These are phyloP conservation scores for Prunella strophiata DNA, from an alignment of 2,797 vertebrate genomes.

Conservation along the genomic window DNA sequence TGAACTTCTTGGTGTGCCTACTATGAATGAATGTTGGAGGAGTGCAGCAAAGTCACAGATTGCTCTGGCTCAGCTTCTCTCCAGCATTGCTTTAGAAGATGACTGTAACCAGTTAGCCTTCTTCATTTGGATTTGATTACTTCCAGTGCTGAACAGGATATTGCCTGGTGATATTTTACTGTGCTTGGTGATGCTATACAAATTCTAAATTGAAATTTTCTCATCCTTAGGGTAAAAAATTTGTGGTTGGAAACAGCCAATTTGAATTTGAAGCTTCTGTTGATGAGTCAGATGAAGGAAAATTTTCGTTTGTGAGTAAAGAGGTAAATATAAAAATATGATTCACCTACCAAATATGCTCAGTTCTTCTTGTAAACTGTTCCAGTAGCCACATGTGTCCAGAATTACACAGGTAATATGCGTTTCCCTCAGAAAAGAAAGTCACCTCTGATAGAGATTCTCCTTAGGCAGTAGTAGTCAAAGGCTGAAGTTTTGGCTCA, in stretches of 20 bases:
- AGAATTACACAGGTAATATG: not conserved
- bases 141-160: not conserved
- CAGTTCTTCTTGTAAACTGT: not conserved
- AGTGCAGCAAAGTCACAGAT: not conserved
- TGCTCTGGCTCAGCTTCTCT: not conserved
- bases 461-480: not conserved
- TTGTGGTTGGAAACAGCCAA: slow-evolving; percentile 71
- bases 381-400: not conserved
- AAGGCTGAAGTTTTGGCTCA: not conserved
- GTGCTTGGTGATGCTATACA: not conserved
- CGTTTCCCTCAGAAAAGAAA: not conserved
- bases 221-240: slow-evolving; percentile 48
- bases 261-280: slow-evolving; percentile 69
- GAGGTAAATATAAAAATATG: slow-evolving; percentile 61
- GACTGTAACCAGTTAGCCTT: not conserved
- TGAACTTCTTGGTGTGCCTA: not conserved
- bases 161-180: not conserved
- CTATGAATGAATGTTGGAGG: not conserved
- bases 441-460: not conserved
- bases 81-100: not conserved
- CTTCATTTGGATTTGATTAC: not conserved
- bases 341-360: not conserved
- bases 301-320: slow-evolving; percentile 73
- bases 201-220: slow-evolving; percentile 40
- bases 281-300: slow-evolving; percentile 19